Base-by-base conservation (phyloP, 2,113 vertebrate species). In the Cygnus atratus region DNA sequence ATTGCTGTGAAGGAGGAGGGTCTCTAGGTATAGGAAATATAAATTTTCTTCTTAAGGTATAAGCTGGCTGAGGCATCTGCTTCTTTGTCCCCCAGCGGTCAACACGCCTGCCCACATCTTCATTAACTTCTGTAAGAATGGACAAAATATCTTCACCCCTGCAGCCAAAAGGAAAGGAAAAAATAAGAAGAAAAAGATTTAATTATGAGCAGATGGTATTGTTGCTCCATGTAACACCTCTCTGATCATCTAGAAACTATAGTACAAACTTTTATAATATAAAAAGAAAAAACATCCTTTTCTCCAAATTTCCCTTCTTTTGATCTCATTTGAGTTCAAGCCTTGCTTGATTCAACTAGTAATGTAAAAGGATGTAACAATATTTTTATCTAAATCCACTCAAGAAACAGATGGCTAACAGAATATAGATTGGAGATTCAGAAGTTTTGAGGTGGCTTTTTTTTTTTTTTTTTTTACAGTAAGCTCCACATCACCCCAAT, bases 51-150 rank as follows among this genome's bases (percentile, higher is more conserved):
- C 97, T 97, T 39, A 99, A 97, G 17, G 98, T 98, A 74, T 97
- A 99, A 31, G 96, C 92, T 28, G 98, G 98, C 39, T 99, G 98
- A 31, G 99, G 98, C 97, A 99, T 99, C 96, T 99, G 99, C 88
- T 98, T 99, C 92, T n/a, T 98, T 20, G 0, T 26, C 5, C 97
- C 96, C 0, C 0, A 0, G 13, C 0, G 0, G 70, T 96, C 96
- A 3, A 62, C 86, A 92, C 90, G 97, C 62, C 21, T 83, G 78
- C 99, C 97, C 35, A 99, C 99, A 25, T 99, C 98, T 17, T 94
- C 54, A 52, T 99, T 99, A 95, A 99, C 99, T 77, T 98, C 94
- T 8, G 99, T 99, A 87, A 99, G 97, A 92, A 99, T 99, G 2
- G 98, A 98, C 92, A 99, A 86, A 78, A 99, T 98, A 95, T 99